Percentiles rank a stretch among this genome's conserved stretches.
phyloP scores from a whole-genome alignment of 2,113 vertebrate genomes.

The Machaerirhynchus nigripectus region DNA sequence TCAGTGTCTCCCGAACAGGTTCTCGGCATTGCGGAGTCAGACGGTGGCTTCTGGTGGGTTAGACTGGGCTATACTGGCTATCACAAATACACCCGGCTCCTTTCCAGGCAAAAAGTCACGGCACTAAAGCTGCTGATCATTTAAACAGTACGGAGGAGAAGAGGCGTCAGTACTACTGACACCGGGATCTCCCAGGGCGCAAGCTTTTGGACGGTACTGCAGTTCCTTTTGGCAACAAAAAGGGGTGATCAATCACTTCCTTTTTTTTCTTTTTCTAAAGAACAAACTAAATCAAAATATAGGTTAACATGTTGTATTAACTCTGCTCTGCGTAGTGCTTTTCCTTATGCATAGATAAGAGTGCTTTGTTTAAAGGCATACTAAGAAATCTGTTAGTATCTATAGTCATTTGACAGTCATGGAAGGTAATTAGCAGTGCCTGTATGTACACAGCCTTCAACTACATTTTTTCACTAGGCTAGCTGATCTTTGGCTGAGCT shows the following conservation, averaged over 20 bases:
- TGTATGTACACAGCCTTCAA: not conserved
- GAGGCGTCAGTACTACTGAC: not conserved
- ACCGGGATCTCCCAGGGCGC: not conserved
- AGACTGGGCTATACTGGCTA: not conserved
- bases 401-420: not conserved
- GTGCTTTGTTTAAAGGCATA: conserved; percentile 37
- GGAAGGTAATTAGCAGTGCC: conserved; percentile 13
- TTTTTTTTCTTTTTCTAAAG: not conserved
- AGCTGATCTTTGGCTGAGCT: not conserved
- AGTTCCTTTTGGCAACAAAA: not conserved
- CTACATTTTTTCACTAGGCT: not conserved
- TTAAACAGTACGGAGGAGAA: not conserved
- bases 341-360: conserved; percentile 5
- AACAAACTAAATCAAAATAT: not conserved
- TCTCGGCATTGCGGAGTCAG: not conserved
- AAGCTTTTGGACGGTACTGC: not conserved
- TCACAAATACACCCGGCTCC: not conserved
- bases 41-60: not conserved
- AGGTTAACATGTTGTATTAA: not conserved
- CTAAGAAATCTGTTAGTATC: not conserved
- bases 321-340: not conserved
- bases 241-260: not conserved
- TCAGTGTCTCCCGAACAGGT: not conserved
- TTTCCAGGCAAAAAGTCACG: not conserved
- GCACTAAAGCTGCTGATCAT: not conserved